A percentile compares a stretch with the other conserved stretches of the same genome.
Evolutionary conservation across 2,888 invertebrate genomes (phyloP).

Genomic region (Tachina grossa): DNA sequence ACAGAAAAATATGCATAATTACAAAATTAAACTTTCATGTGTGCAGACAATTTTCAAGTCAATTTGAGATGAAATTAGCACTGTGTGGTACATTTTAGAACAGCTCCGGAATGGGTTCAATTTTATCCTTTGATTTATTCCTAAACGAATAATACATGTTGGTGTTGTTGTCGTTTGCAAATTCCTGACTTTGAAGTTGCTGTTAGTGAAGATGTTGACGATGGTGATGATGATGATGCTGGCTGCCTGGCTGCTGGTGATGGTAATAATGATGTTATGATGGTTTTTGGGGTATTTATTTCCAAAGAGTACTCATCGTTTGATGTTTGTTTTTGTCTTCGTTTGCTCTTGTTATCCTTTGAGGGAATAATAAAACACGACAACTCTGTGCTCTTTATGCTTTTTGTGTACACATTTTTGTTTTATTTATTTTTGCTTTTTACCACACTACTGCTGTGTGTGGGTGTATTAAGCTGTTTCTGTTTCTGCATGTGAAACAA

Average conservation of each 20-base stretch:
- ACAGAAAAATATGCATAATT: no score
- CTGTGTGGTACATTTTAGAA: slow-evolving; percentile 4
- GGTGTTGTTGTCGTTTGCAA: slow-evolving; percentile 8
- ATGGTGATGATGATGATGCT: neutral
- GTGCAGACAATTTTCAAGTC: neutral
- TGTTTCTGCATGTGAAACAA: slow-evolving; percentile 40
- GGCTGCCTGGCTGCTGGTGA: slow-evolving; percentile 14
- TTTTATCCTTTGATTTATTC: slow-evolving; percentile 6
- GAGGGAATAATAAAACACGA: slow-evolving; percentile 71
- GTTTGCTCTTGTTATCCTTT: slow-evolving; percentile 71
- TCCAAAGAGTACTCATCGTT: slow-evolving; percentile 62
- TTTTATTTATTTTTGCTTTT: slow-evolving; percentile 23
- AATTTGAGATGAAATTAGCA: slow-evolving; percentile 16
- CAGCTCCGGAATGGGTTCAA: neutral
- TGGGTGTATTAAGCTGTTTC: neutral
- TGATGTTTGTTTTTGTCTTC: slow-evolving; percentile 71
- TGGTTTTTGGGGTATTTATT: slow-evolving; percentile 63
- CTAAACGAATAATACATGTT: slow-evolving; percentile 4
- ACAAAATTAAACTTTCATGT: no score
- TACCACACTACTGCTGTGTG: slow-evolving; percentile 45
- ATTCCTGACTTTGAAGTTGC: slow-evolving; percentile 26
- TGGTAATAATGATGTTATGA: slow-evolving; percentile 53
- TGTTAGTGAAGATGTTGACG: slow-evolving; percentile 32
- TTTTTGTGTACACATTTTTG: slow-evolving; percentile 35
- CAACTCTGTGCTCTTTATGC: slow-evolving; percentile 66